Evolutionary conservation across 2,113 vertebrate species (phyloP).

Genomic region (Brachypodius melanocephalos): DNA sequence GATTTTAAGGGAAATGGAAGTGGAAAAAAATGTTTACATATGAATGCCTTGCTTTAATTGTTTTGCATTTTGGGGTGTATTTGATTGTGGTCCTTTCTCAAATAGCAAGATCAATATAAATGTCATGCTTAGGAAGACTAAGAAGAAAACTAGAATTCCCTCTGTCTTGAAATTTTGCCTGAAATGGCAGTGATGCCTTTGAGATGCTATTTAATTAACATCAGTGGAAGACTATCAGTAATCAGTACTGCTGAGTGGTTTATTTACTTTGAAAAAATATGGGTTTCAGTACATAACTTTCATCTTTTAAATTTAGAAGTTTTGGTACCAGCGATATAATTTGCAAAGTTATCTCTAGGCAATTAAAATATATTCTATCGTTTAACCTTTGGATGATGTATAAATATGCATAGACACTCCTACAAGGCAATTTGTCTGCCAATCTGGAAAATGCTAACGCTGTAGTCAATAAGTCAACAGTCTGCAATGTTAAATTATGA

Average conservation of each 20-base stretch:
- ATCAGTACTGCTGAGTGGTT: neutral
- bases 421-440: conserved; percentile 45
- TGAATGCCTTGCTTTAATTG: neutral
- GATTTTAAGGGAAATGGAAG: neutral
- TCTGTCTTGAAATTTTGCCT: neutral
- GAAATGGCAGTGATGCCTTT: neutral
- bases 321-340: neutral
- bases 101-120: neutral
- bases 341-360: neutral
- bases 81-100: neutral
- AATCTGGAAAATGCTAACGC: conserved; percentile 30
- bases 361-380: conserved; percentile 21
- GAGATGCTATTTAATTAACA: neutral
- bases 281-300: neutral
- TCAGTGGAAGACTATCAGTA: neutral
- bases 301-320: neutral
- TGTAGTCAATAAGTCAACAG: conserved; percentile 50
- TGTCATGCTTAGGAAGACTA: neutral
- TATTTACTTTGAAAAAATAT: neutral
- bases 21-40: neutral
- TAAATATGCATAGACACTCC: conserved; percentile 30
- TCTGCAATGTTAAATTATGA: neutral
- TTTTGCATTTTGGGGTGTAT: neutral
- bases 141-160: neutral
- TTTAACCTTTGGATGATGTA: conserved; percentile 40